These are phyloP conservation scores for Miniopterus natalensis DNA, from an alignment of 2,113 vertebrate species.

Conservation along the genomic window DNA sequence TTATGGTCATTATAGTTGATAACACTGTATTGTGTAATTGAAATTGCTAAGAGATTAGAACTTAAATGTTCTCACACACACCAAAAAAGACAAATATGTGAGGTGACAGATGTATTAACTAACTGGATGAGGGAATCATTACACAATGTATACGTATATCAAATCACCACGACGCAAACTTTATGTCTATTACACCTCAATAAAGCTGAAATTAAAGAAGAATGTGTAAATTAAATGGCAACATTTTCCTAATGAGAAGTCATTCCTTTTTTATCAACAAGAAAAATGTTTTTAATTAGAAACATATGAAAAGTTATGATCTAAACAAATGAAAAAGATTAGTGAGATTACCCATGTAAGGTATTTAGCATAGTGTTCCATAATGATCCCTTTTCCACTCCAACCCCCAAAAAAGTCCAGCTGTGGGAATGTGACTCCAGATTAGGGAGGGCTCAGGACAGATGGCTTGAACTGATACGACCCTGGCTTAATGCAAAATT, in stretches of 20 bases:
- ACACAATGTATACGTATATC: neutral
- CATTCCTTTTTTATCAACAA: conserved; percentile 1
- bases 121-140: neutral
- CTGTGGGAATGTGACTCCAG: neutral
- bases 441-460: neutral
- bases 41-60: neutral
- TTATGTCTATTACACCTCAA: neutral
- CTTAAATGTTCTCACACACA: neutral
- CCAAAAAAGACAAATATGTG: neutral
- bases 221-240: neutral
- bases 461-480: neutral
- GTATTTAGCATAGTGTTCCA: neutral
- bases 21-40: neutral
- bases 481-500: neutral
- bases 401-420: neutral
- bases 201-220: neutral
- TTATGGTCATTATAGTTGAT: neutral
- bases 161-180: neutral
- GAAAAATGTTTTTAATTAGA: neutral
- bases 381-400: neutral
- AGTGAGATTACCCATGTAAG: neutral
- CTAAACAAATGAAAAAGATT: neutral
- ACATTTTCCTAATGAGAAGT: neutral
- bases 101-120: neutral
- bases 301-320: neutral